Conservation (phyloP, 2,888 invertebrate genomes). For the Drosophila monieri region DNA sequence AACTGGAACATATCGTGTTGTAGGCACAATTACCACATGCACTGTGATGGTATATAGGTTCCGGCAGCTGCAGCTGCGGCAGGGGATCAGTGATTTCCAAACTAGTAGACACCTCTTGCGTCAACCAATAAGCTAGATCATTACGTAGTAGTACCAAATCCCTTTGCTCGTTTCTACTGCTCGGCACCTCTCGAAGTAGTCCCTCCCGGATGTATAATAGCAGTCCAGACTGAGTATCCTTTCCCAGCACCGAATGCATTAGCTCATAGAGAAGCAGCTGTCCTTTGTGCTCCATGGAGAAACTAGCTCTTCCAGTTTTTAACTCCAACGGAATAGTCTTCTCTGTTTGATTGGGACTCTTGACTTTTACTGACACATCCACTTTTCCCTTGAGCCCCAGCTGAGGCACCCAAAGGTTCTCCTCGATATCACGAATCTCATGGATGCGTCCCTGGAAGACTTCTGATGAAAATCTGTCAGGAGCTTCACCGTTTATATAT, state of each 20-base stretch:
- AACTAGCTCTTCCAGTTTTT: conserved; percentile 94
- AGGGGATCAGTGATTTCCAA: conserved; percentile 51
- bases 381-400: conserved; percentile 98
- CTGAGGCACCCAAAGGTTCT: conserved; percentile 95
- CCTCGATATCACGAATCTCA: conserved; percentile 94
- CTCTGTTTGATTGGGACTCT: conserved; percentile 40
- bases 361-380: conserved; percentile 90
- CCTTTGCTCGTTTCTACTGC: conserved; percentile 88
- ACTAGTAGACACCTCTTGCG: conserved; percentile 61
- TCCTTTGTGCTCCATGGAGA: conserved; percentile 95
- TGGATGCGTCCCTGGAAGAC: conserved; percentile 86
- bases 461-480: conserved; percentile 42
- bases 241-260: conserved; percentile 91
- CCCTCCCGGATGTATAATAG: conserved; percentile 93
- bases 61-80: conserved; percentile 87
- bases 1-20: conserved; percentile 90
- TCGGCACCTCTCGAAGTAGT: conserved; percentile 88
- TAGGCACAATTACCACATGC: conserved; percentile 91
- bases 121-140: conserved; percentile 89
- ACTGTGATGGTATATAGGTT: conserved; percentile 90
- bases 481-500: conserved; percentile 83
- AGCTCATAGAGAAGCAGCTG: conserved; percentile 95
- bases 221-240: conserved; percentile 89
- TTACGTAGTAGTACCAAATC: conserved; percentile 94
- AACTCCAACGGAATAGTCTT: conserved; percentile 90